Percentiles rank a stretch among this genome's conserved stretches.
Conservation (phyloP, 2,888 invertebrate species). For the Microctonus brassicae region DNA sequence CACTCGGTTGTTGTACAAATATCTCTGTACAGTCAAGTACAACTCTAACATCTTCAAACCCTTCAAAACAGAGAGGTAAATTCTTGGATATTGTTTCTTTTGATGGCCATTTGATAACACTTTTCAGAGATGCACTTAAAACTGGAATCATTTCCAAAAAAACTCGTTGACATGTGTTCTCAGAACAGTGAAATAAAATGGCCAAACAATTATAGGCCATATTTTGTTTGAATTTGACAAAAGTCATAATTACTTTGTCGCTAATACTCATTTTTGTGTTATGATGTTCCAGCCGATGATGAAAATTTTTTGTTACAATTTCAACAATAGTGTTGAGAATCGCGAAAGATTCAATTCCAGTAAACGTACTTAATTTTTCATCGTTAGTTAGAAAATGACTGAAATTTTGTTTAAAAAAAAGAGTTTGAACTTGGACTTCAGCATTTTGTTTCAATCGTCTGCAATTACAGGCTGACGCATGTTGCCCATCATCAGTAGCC, state of each 20-base stretch:
- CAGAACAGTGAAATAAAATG: slow-evolving; percentile 14
- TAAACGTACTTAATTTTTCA: slow-evolving; percentile 17
- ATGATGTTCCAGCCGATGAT: background rate
- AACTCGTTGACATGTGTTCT: slow-evolving; percentile 17
- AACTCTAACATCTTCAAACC: slow-evolving; percentile 44
- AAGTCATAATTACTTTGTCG: slow-evolving; percentile 28
- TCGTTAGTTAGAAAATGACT: slow-evolving; percentile 15
- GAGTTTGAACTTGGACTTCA: slow-evolving; percentile 25
- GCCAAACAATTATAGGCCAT: slow-evolving; percentile 31
- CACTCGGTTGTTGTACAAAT: slow-evolving; percentile 45
- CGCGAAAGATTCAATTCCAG: slow-evolving; percentile 26
- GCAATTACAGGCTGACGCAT: no score
- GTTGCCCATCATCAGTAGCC: no score
- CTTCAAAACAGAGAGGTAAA: slow-evolving; percentile 50
- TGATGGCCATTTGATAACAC: slow-evolving; percentile 28
- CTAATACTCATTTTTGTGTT: slow-evolving; percentile 14
- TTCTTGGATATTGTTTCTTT: slow-evolving; percentile 46
- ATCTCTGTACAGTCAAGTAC: slow-evolving; percentile 55
- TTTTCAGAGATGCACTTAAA: slow-evolving; percentile 15
- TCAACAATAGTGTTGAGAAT: slow-evolving; percentile 31
- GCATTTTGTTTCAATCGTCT: no score
- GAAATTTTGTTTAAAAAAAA: slow-evolving; percentile 7
- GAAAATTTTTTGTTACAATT: slow-evolving; percentile 11
- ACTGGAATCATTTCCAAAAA: slow-evolving; percentile 25
- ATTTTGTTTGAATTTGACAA: slow-evolving; percentile 40